Conservation (phyloP, 2,888 invertebrate genomes). For the Mythimna albipuncta region DNA sequence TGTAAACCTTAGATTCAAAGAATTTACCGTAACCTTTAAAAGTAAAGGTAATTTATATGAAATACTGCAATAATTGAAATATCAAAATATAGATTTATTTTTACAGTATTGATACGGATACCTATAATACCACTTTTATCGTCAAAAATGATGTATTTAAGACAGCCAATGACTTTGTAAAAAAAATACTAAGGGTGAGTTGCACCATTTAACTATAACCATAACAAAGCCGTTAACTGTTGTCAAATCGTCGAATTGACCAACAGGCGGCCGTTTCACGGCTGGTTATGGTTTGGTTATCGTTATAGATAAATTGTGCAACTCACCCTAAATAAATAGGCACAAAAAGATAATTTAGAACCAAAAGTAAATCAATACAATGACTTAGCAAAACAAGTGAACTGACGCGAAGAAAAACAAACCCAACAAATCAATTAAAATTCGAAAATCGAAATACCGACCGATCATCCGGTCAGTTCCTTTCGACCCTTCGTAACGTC, state of each 20-base stretch:
- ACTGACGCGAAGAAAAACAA: conserved; percentile 41
- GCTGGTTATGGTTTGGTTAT: too few species aligned
- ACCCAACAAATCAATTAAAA: conserved; percentile 55
- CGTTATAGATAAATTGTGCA: too few species aligned
- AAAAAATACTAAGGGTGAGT: too few species aligned
- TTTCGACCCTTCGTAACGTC: conserved; percentile 72
- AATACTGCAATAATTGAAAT: neutral
- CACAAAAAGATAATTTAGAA: neutral
- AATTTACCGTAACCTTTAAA: neutral
- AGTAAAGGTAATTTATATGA: neutral
- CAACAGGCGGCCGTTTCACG: too few species aligned
- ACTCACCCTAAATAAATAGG: too few species aligned
- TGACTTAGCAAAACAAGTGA: neutral
- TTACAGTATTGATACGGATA: neutral
- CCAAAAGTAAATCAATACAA: neutral
- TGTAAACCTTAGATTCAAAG: neutral
- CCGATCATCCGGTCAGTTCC: conserved; percentile 66
- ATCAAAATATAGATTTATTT: neutral
- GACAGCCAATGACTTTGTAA: neutral
- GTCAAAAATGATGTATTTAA: neutral
- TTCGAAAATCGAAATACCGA: conserved; percentile 58
- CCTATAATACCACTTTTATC: neutral
- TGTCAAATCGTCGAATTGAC: too few species aligned
- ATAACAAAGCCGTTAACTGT: too few species aligned
- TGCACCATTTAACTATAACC: too few species aligned